Evolutionary conservation across 2,888 invertebrate species (phyloP).

Genomic region (Leucozona laternaria): DNA sequence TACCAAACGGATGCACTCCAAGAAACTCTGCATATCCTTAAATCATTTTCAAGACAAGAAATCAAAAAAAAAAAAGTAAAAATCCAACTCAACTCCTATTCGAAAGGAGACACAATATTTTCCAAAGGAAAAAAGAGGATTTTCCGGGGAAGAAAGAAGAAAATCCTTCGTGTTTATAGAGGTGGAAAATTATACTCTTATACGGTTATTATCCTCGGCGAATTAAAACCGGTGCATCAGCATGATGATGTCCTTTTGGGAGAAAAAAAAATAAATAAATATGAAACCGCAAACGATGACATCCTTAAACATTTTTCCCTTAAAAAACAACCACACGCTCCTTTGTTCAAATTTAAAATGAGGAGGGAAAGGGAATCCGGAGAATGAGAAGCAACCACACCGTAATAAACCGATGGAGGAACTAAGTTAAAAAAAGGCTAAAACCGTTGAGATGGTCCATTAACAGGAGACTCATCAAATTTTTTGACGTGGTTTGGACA

Average conservation of each 20-base stretch:
- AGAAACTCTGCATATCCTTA: constrained; percentile 41
- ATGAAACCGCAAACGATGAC: constrained; percentile 65
- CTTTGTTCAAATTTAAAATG: constrained; percentile 3
- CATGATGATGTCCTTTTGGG: constrained; percentile 64
- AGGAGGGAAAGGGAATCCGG: too few relatives aligned
- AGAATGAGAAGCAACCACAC: not conserved
- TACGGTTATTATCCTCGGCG: constrained; percentile 76
- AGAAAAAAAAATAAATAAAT: constrained; percentile 11
- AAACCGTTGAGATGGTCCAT: constrained; percentile 67
- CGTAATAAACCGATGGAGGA: constrained; percentile 2
- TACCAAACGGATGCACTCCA: constrained; percentile 52
- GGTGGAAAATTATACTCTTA: constrained; percentile 81
- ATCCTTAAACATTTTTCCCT: constrained; percentile 51
- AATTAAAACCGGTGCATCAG: constrained; percentile 71
- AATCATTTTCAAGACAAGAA: constrained; percentile 52
- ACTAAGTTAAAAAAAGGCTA: constrained; percentile 41
- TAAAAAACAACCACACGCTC: not conserved
- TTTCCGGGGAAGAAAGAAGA: constrained; percentile 44
- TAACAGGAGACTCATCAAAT: constrained; percentile 74
- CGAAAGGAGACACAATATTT: constrained; percentile 25
- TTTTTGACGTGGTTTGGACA: constrained; percentile 73
- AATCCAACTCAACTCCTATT: not conserved
- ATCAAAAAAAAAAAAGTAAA: not conserved
- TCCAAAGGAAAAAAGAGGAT: not conserved
- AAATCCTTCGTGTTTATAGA: constrained; percentile 77